Percentiles rank a stretch among this genome's conserved stretches.
These are phyloP conservation scores for Neotoma lepida DNA, from an alignment of 2,113 vertebrate genomes.

Conservation along the genomic window DNA sequence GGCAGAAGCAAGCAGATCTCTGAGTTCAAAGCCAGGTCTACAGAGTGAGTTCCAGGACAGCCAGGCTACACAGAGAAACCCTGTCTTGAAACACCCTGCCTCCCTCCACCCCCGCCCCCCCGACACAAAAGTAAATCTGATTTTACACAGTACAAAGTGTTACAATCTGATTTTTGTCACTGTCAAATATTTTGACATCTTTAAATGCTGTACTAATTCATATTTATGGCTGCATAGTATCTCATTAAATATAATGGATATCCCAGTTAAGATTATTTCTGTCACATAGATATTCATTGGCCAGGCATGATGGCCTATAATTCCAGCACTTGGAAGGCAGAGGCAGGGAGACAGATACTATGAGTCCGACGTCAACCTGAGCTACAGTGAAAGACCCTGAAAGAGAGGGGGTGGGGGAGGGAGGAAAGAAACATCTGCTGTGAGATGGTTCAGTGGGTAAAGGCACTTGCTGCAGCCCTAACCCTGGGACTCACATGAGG, in stretches of 20 bases:
- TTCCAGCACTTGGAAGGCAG: background rate
- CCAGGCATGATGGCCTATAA: background rate
- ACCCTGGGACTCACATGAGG: background rate
- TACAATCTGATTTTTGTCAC: background rate
- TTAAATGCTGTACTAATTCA: background rate
- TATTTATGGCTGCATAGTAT: background rate
- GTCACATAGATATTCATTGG: background rate
- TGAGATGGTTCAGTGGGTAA: background rate
- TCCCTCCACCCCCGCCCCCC: no score
- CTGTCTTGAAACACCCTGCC: background rate
- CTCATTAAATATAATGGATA: background rate
- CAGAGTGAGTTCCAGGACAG: no score
- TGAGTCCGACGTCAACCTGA: background rate
- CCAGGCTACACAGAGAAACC: background rate
- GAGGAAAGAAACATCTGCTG: accelerated
- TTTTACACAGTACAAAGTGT: background rate
- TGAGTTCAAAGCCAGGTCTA: no score
- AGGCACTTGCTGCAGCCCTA: background rate
- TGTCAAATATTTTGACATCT: background rate
- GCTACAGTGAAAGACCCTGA: background rate
- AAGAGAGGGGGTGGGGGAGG: background rate
- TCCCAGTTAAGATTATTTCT: background rate
- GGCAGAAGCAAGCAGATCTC: no score
- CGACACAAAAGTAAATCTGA: background rate
- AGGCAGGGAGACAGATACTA: background rate